phyloP scores from a whole-genome alignment of 2,113 vertebrate species.

The Illadopsis cleaveri region DNA sequence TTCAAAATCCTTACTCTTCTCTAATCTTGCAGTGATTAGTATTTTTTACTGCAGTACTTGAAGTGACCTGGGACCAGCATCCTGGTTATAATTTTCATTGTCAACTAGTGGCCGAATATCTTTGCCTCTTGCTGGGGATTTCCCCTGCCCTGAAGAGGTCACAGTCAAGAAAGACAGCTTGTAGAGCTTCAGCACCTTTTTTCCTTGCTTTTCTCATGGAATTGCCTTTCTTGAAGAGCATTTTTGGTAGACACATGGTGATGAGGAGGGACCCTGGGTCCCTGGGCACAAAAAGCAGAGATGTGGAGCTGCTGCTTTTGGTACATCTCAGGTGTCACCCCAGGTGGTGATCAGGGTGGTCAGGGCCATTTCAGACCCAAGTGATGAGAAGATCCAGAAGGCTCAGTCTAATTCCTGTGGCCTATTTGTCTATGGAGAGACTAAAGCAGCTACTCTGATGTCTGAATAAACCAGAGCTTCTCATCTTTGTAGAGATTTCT shows the following conservation, averaged over 20 bases:
- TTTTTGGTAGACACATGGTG: not conserved
- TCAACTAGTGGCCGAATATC: not conserved
- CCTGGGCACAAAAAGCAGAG: not conserved
- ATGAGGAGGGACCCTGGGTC: not conserved
- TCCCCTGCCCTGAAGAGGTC: not conserved
- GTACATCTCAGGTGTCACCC: not conserved
- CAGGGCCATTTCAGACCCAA: not conserved
- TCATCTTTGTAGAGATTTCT: not conserved
- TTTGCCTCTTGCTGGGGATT: not conserved
- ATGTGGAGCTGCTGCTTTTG: not conserved
- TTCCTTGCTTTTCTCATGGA: not conserved
- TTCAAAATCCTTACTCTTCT: not conserved
- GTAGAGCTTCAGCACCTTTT: not conserved
- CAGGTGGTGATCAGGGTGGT: fast-evolving
- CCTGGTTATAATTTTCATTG: not conserved
- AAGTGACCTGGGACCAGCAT: not conserved
- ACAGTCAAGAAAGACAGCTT: not conserved
- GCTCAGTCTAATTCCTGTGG: not conserved
- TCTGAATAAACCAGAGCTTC: not conserved
- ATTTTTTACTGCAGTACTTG: not conserved
- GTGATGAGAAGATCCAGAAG: not conserved
- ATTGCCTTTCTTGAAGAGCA: not conserved
- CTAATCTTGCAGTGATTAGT: not conserved
- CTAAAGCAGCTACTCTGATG: not conserved
- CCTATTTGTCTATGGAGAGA: not conserved